phyloP scores from a whole-genome alignment of 2,113 vertebrate genomes.

The Octodon degus region DNA sequence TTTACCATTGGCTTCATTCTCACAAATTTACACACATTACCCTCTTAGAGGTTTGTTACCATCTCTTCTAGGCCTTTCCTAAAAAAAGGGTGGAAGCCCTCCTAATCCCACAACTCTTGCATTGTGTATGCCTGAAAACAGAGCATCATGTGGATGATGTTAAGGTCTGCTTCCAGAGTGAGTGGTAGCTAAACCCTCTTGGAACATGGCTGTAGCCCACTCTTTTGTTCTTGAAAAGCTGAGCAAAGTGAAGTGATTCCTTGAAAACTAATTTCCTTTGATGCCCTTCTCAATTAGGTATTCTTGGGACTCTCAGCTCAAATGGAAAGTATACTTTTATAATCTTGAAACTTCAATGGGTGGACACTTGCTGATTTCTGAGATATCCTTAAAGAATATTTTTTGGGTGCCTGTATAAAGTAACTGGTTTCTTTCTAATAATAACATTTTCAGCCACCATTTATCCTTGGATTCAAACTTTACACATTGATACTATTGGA shows the following conservation, averaged over 20 bases:
- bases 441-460: background rate
- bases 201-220: no score
- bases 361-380: background rate
- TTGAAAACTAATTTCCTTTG: background rate
- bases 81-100: background rate
- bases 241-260: background rate
- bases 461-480: background rate
- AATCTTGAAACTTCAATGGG: no score
- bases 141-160: background rate
- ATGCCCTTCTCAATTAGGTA: background rate
- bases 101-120: background rate
- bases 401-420: background rate
- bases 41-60: background rate
- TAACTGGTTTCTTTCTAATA: background rate
- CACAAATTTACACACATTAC: background rate
- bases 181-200: background rate
- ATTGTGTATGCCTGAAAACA: background rate
- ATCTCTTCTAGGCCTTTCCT: background rate
- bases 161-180: background rate
- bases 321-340: background rate
- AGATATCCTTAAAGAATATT: background rate
- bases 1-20: background rate
- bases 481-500: background rate
- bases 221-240: background rate
- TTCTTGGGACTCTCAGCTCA: background rate